These are phyloP conservation scores for Pluvianellus socialis DNA, from an alignment of 2,113 vertebrate genomes.

Conservation along the genomic window DNA sequence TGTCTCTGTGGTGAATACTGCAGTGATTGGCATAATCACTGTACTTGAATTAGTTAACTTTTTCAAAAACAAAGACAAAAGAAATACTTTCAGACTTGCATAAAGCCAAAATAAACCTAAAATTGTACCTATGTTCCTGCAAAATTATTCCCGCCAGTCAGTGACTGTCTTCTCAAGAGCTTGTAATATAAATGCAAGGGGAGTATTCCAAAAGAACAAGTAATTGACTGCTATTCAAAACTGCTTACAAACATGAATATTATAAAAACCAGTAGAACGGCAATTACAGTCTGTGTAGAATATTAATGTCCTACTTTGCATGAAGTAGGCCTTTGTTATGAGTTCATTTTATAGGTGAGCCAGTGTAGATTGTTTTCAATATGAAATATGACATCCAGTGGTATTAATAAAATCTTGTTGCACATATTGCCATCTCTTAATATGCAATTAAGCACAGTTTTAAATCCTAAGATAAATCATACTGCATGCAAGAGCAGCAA, in stretches of 20 bases:
- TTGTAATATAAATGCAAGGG: not conserved
- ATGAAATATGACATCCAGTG: not conserved
- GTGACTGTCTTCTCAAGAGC: not conserved
- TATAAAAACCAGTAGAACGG: not conserved
- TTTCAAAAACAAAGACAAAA: not conserved
- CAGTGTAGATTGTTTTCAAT: conserved; percentile 24
- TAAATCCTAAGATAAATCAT: conserved; percentile 23
- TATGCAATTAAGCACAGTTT: conserved; percentile 18
- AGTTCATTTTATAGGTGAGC: conserved; percentile 14
- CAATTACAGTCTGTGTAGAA: conserved; percentile 24
- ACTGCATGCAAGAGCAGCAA: not conserved
- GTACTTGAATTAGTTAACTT: not conserved
- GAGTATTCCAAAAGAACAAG: not conserved
- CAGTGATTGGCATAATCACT: not conserved
- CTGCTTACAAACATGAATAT: conserved; percentile 20
- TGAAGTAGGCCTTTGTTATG: conserved; percentile 11
- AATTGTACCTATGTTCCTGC: not conserved
- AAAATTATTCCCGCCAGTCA: not conserved
- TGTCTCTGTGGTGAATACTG: not conserved
- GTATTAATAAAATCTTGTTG: conserved; percentile 28
- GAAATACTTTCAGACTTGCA: not conserved
- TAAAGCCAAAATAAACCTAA: not conserved
- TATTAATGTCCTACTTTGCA: conserved; percentile 30
- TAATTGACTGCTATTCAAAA: not conserved
- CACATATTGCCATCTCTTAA: not conserved